Evolutionary conservation across 2,888 invertebrate genomes (phyloP).

Genomic region (Leucoma salicis): DNA sequence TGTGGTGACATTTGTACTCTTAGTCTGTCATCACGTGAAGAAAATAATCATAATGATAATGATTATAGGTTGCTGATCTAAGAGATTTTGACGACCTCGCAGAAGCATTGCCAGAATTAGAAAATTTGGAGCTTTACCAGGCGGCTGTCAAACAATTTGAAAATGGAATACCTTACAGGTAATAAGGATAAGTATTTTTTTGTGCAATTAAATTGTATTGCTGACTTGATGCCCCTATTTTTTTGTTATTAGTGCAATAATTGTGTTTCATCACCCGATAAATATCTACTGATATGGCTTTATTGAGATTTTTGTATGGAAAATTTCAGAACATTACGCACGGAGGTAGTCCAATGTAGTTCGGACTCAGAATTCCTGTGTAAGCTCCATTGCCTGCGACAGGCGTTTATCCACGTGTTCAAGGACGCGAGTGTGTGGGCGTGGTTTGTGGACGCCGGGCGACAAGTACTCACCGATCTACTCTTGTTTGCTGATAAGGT

Average conservation of each 20-base stretch:
- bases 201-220: too few species aligned
- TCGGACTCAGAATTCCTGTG: slow-evolving; percentile 97
- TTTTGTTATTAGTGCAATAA: too few species aligned
- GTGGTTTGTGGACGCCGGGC: slow-evolving; percentile 94
- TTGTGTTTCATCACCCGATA: too few species aligned
- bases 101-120: slow-evolving; percentile 88
- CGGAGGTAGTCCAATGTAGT: slow-evolving; percentile 93
- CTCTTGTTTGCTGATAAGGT: slow-evolving; percentile 94
- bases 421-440: slow-evolving; percentile 85
- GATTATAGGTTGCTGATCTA: slow-evolving; percentile 91
- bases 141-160: slow-evolving; percentile 92
- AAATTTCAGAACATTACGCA: slow-evolving; percentile 85
- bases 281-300: too few species aligned
- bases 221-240: too few species aligned
- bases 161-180: slow-evolving; percentile 87
- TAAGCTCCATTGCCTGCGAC: slow-evolving; percentile 95
- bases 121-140: slow-evolving; percentile 92
- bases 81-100: slow-evolving; percentile 94
- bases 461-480: slow-evolving; percentile 93
- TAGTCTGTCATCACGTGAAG: too few species aligned
- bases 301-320: neutral
- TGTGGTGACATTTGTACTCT: too few species aligned
- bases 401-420: slow-evolving; percentile 92
- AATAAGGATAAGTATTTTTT: too few species aligned
- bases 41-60: too few species aligned